Evolutionary conservation across 2,797 vertebrate species (phyloP), one percentile per base, ranked within the genome.

Genomic region (Microchirus variegatus): DNA sequence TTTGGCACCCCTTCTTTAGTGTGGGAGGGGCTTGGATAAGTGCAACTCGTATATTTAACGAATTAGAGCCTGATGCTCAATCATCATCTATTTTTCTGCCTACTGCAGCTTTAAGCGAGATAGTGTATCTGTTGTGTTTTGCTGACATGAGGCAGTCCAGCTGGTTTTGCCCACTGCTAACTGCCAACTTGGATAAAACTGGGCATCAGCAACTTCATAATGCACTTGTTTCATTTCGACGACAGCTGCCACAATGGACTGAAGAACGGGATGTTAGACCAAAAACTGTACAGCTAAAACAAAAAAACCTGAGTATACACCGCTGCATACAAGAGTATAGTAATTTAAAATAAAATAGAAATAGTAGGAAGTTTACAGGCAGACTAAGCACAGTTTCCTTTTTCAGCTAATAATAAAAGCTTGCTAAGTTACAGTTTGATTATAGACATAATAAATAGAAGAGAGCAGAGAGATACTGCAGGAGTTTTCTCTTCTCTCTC

Each of bases 191-290:
- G 58, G 61, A 82, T 76, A 68, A 77, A 67, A 61, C 65, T 43
- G 63, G 75, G 80, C 73, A 90, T 91, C 86, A 87, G 86, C 82
- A 88, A 77, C 84, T 87, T 70, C 77, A 78, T 86, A 87, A 91
- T 79, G 61, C 70, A 78, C 86, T 77, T 0, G 80, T 91, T 89
- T 84, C 87, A 82, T 58, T 86, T 81, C 62, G n/a, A 89, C 88
- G 83, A 76, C 80, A 83, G 70, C 70, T 63, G 73, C 67, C 73
- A 76, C 78, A 72, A 70, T 58, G 70, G 73, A 73, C 71, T 45
- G 43, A 77, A 68, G 73, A 61, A 61, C 78, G 70, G 75, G 75
- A 75, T 70, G 54, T 70, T 82, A 83, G 79, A 84, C 75, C 15
- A 35, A 64, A 48, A 72, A 83, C 60, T 75, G 53, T 53, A 77